Base-by-base conservation (phyloP, 2,113 vertebrate species). In the Gallinago paraguaiae region DNA sequence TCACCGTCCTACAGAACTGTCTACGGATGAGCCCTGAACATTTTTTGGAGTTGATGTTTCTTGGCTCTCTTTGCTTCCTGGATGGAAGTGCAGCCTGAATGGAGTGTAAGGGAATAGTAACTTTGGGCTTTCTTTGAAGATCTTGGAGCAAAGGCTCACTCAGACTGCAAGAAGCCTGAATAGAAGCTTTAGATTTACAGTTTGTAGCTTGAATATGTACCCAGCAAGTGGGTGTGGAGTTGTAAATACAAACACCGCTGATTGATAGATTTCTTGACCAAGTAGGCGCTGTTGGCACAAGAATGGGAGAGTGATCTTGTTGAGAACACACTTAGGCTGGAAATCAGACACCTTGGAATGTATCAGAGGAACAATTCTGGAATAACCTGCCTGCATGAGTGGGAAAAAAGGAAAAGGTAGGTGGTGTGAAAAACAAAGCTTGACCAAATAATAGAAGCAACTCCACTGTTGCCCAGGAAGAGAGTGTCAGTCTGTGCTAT, bases 401-500 rank as follows among this genome's bases (percentile, higher is more conserved):
- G 30, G 15, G 33, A 48, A 63, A 17, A n/a, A 51, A 28, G 53
- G 27, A 30, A 68, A 64, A 17, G 24, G n/a, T 5, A 43, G 35
- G 59, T 20, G 19, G 11, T 41, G 10, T 63, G 64, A 46, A 70
- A 78, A 79, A 59, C 19, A 31, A 33, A 48, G 17, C 31, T 48
- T 69, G 13, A 25, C 17, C 28, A 31, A 41, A 19, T 25, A 53
- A 22, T 7, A 31, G 45, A 51, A 71, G 17, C 10, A 50, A 7
- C 18, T 30, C 3, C 3, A 8, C 6, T 48, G 10, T 53, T 78
- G 45, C 13, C 25, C 11, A 43, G 87, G 56, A 71, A 51, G 77
- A 9, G 4, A 5, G 2, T 0, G 9, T 51, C 24, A 46, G 0
- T 30, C 77, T 78, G 6, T 17, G 39, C 37, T 22, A 22, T 71